A percentile compares a stretch with the other conserved stretches of the same genome.
These are phyloP conservation scores for Octomys mimax DNA, from an alignment of 2,797 vertebrate species.

Conservation along the genomic window DNA sequence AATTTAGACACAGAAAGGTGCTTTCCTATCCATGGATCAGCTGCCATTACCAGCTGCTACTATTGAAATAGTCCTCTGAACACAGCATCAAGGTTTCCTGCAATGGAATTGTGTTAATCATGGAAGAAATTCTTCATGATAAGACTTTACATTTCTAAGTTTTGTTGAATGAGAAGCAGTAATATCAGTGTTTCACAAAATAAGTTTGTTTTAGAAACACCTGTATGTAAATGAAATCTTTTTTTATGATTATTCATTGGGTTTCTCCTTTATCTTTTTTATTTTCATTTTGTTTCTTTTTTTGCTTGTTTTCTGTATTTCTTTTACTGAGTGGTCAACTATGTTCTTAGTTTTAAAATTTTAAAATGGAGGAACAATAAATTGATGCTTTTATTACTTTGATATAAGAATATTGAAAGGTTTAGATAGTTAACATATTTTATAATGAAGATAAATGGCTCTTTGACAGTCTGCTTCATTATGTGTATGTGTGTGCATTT, in stretches of 20 bases:
- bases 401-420: background rate
- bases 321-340: background rate
- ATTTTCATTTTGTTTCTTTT: background rate
- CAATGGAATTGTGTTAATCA: background rate
- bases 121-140: background rate
- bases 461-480: background rate
- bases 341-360: background rate
- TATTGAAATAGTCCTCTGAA: slow-evolving; percentile 1
- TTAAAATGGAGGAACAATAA: background rate
- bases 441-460: background rate
- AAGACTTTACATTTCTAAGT: background rate
- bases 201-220: background rate
- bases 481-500: background rate
- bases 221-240: background rate
- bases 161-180: background rate
- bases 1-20: background rate
- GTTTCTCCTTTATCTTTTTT: background rate
- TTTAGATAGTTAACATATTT: slow-evolving; percentile 30
- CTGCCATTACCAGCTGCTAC: background rate
- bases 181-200: background rate
- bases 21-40: background rate
- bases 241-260: background rate
- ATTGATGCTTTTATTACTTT: background rate
- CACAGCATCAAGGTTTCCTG: background rate
- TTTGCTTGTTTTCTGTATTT: background rate